A percentile compares a stretch with the other conserved stretches of the same genome.
These are phyloP conservation scores for Gryon sp. DNA, from an alignment of 1,140 invertebrate species.

Conservation along the genomic window DNA sequence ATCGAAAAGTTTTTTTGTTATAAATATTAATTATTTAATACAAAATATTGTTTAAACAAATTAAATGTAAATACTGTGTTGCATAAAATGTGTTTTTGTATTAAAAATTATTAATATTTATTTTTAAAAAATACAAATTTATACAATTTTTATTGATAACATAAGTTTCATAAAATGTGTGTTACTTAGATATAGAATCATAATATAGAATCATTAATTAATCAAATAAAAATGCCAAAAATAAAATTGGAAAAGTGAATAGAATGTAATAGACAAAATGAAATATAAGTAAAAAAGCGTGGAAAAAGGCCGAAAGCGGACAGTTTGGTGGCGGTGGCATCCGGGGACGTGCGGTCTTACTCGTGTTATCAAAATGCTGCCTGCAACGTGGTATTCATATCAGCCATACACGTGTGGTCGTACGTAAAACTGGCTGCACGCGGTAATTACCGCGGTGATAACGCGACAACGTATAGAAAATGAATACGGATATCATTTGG, in stretches of 20 bases:
- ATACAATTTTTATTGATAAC: no score
- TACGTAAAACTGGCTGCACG: slow-evolving; percentile 65
- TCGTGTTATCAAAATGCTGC: slow-evolving; percentile 68
- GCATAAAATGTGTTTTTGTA: no score
- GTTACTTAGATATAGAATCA: no score
- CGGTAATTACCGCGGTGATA: slow-evolving; percentile 74
- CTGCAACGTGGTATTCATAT: slow-evolving; percentile 72
- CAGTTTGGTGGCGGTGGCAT: slow-evolving; percentile 17
- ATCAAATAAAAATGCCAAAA: slow-evolving; percentile 5
- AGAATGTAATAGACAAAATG: not conserved
- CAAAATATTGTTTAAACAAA: no score
- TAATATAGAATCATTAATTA: no score
- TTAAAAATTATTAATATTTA: no score
- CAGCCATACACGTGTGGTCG: slow-evolving; percentile 67
- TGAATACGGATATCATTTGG: slow-evolving; percentile 72
- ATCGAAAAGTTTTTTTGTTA: no score
- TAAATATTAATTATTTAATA: no score
- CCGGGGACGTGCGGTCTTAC: slow-evolving; percentile 5
- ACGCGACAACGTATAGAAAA: slow-evolving; percentile 69
- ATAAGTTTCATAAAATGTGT: no score
- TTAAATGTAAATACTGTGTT: no score
- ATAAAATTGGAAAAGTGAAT: not conserved
- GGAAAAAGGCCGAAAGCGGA: slow-evolving; percentile 3
- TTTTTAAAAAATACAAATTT: no score
- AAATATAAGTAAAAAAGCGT: slow-evolving; percentile 9